phyloP scores from a whole-genome alignment of 2,888 invertebrate species.

The Cephalotes varians region DNA sequence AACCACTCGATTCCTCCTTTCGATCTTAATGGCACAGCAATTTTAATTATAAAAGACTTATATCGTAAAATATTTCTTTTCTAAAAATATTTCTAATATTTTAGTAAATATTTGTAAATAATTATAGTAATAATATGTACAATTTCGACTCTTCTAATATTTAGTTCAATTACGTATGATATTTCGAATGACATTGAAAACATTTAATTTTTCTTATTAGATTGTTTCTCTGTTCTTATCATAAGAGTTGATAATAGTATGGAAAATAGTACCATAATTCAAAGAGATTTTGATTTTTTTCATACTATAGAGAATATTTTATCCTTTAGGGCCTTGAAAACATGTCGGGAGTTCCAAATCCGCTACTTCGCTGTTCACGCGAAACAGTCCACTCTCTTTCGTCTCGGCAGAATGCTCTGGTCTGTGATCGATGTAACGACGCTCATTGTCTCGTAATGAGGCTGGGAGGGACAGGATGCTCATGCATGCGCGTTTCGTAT shows the following conservation, averaged over 20 bases:
- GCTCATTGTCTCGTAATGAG: conserved; percentile 84
- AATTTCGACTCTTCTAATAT: background rate
- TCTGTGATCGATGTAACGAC: conserved; percentile 82
- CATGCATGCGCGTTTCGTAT: conserved; percentile 49
- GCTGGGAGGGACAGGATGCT: conserved; percentile 84
- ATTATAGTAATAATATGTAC: background rate
- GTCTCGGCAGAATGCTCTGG: conserved; percentile 68
- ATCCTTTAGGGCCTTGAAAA: background rate
- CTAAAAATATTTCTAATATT: background rate
- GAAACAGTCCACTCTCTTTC: conserved; percentile 69
- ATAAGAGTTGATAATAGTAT: background rate
- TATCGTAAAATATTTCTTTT: background rate
- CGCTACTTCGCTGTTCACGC: conserved; percentile 42
- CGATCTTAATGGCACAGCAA: background rate
- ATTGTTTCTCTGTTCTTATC: background rate
- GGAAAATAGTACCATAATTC: background rate
- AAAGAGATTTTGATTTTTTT: background rate
- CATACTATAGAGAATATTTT: background rate
- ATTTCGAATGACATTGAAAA: background rate
- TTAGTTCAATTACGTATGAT: background rate
- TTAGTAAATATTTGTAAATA: background rate
- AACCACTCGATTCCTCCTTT: conserved; percentile 2
- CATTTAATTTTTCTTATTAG: background rate
- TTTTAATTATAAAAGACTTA: background rate
- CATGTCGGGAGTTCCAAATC: conserved; percentile 16